Conservation (phyloP, 2,888 invertebrate genomes). For the Prenolepis imparis region DNA sequence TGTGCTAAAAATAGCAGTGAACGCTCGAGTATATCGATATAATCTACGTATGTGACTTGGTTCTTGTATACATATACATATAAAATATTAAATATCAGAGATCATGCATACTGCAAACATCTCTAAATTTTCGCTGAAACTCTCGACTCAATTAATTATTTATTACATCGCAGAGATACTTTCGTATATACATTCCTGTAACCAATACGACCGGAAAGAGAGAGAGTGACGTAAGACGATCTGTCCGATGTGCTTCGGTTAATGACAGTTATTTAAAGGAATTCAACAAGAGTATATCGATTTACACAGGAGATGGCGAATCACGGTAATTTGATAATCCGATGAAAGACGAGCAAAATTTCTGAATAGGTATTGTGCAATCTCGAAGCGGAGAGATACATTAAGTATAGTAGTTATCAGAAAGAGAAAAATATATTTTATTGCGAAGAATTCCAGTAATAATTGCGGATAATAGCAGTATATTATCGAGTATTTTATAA, state of each 20-base stretch:
- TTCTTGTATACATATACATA: background rate
- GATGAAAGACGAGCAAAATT: conserved; percentile 25
- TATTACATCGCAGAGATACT: conserved; percentile 3
- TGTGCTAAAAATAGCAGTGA: conserved; percentile 82
- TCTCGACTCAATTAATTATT: conserved; percentile 43
- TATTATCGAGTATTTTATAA: background rate
- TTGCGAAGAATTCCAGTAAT: background rate
- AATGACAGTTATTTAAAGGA: conserved; percentile 41
- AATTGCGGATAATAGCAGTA: background rate
- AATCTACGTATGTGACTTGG: conserved; percentile 19
- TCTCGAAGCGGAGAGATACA: background rate
- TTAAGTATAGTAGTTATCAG: background rate
- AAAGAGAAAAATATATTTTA: background rate
- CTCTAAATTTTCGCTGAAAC: conserved; percentile 50
- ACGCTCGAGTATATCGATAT: conserved; percentile 73
- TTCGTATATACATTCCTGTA: conserved; percentile 6
- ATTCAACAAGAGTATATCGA: conserved; percentile 6
- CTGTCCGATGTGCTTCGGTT: conserved; percentile 39
- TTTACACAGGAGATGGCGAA: conserved; percentile 20
- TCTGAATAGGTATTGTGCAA: background rate
- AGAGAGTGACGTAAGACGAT: conserved; percentile 56
- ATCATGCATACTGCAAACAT: conserved; percentile 57
- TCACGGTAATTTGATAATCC: conserved; percentile 19
- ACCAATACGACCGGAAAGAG: background rate
- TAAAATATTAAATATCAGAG: background rate